Conservation (phyloP, 2,113 vertebrate species). For the Macrotus californicus region DNA sequence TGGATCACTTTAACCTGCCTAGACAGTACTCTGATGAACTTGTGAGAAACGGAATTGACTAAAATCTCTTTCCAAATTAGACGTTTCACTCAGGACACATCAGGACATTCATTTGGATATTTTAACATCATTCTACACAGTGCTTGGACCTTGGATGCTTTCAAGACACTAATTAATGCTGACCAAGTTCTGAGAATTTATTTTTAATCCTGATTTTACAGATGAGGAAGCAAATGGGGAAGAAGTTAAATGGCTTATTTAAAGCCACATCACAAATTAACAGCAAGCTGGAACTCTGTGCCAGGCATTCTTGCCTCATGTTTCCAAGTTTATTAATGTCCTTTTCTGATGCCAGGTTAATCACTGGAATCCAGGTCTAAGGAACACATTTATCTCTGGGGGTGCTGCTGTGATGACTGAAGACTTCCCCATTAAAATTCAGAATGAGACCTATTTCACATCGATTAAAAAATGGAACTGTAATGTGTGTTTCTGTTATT, state of each 20-base stretch:
- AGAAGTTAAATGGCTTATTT: conserved; percentile 54
- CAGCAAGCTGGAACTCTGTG: neutral
- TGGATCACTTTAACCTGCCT: conserved; percentile 1
- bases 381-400: neutral
- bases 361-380: neutral
- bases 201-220: conserved; percentile 62
- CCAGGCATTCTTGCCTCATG: neutral
- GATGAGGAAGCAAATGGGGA: conserved; percentile 41
- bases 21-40: neutral
- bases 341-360: neutral
- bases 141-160: neutral
- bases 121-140: conserved; percentile 22
- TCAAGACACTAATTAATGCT: conserved; percentile 53
- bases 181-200: conserved; percentile 43
- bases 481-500: neutral
- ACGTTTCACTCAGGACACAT: conserved; percentile 22
- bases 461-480: neutral
- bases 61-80: conserved; percentile 39
- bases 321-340: conserved; percentile 30
- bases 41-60: conserved; percentile 32
- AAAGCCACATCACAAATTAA: conserved; percentile 33
- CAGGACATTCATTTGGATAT: neutral
- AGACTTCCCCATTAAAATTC: neutral
- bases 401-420: neutral
- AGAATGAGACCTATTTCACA: neutral